These are phyloP conservation scores for Glaucopsyche alexis DNA, from an alignment of 2,888 invertebrate genomes.

Conservation along the genomic window DNA sequence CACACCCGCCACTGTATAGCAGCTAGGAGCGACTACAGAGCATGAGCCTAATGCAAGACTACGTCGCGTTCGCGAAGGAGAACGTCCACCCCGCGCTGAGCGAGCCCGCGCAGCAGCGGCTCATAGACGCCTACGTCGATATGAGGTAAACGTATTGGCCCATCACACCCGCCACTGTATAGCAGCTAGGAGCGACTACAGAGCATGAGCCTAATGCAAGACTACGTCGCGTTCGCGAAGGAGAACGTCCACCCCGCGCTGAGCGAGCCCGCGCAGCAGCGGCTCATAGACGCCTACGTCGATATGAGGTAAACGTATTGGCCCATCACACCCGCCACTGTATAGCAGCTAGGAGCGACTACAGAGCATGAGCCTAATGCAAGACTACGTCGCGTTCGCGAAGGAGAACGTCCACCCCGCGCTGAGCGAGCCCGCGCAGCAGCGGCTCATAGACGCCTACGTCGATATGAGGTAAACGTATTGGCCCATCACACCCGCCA, in stretches of 20 bases:
- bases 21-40: slow-evolving; percentile 78
- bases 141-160: slow-evolving; percentile 84
- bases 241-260: slow-evolving; percentile 94
- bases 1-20: too few species aligned
- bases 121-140: slow-evolving; percentile 97
- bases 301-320: slow-evolving; percentile 88
- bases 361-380: slow-evolving; percentile 91
- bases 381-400: slow-evolving; percentile 97
- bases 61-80: slow-evolving; percentile 96
- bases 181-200: slow-evolving; percentile 50
- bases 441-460: slow-evolving; percentile 94
- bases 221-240: slow-evolving; percentile 97
- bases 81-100: slow-evolving; percentile 93
- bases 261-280: slow-evolving; percentile 94
- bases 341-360: slow-evolving; percentile 24
- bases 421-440: slow-evolving; percentile 94
- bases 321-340: too few species aligned
- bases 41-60: slow-evolving; percentile 94
- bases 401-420: slow-evolving; percentile 94
- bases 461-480: slow-evolving; percentile 92
- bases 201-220: slow-evolving; percentile 94
- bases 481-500: too few species aligned
- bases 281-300: slow-evolving; percentile 95
- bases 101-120: slow-evolving; percentile 93
- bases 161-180: too few species aligned